A percentile compares a stretch with the other conserved stretches of the same genome.
Evolutionary conservation across 2,888 invertebrate genomes (phyloP).

Genomic region (Atrina japonica): DNA sequence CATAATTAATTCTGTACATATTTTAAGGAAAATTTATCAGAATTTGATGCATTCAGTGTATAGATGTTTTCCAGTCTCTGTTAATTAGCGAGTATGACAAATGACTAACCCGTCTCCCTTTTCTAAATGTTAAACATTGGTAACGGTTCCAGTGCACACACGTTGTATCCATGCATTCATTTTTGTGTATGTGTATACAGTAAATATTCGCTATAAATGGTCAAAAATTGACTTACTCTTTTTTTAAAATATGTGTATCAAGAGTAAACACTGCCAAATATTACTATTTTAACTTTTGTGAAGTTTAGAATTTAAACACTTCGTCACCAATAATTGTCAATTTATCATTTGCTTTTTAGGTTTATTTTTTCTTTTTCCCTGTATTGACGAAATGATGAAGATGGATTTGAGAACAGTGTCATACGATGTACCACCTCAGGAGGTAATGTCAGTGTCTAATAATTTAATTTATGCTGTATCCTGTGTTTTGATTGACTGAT

Average conservation of each 20-base stretch:
- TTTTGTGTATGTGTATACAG: neutral
- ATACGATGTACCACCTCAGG: constrained; percentile 81
- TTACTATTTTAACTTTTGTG: neutral
- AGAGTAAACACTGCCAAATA: no score
- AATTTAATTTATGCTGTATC: neutral
- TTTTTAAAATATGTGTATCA: no score
- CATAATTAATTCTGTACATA: no score
- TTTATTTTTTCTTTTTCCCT: constrained; percentile 75
- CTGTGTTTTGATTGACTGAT: no score
- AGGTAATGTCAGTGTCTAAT: constrained; percentile 56
- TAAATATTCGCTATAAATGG: neutral
- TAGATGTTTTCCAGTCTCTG: no score
- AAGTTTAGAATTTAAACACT: neutral
- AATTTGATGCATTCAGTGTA: no score
- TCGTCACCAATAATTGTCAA: neutral
- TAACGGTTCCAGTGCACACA: no score
- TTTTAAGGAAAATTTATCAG: no score
- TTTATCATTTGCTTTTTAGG: constrained; percentile 52
- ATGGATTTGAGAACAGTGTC: constrained; percentile 78
- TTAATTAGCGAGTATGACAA: no score
- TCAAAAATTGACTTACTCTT: no score
- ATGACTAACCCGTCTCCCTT: no score
- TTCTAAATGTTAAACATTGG: no score
- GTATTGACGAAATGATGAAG: constrained; percentile 74
- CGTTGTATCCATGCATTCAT: neutral